phyloP scores from a whole-genome alignment of 30 jellyfish, hydroid and myxozoan species.

The Cassiopea andromeda region DNA sequence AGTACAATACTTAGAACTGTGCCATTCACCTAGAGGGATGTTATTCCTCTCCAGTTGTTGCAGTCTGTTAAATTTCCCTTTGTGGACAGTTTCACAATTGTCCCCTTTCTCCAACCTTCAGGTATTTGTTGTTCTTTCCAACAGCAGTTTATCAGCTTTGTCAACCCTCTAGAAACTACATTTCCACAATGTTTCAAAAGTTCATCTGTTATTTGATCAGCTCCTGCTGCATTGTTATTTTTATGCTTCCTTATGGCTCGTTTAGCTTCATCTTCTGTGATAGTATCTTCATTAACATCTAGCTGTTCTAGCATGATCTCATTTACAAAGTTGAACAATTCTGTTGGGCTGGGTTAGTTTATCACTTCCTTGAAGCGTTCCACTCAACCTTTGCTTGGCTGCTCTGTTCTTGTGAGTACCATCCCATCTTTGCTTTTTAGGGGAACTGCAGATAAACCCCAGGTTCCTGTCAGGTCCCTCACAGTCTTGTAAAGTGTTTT shows the following conservation, averaged over 20 bases:
- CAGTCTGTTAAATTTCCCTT: too few species aligned
- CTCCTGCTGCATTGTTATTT: not conserved
- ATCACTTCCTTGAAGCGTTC: too few species aligned
- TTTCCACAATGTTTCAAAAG: not conserved
- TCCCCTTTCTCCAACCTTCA: not conserved
- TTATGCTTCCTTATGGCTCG: not conserved
- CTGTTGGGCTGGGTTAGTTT: too few species aligned
- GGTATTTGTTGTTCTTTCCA: not conserved
- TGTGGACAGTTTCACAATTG: not conserved
- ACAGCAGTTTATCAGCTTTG: not conserved
- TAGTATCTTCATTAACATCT: too few species aligned
- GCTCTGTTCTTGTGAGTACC: too few species aligned
- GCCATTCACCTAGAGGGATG: not conserved
- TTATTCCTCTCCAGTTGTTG: not conserved
- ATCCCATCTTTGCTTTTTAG: too few species aligned
- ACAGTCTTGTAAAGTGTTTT: too few species aligned
- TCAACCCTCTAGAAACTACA: not conserved
- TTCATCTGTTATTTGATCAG: not conserved
- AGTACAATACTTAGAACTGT: not conserved
- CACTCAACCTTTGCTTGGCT: too few species aligned
- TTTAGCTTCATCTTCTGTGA: not conserved
- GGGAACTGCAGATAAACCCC: too few species aligned
- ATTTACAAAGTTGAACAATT: too few species aligned
- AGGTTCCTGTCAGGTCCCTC: too few species aligned
- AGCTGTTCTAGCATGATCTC: too few species aligned